phyloP scores from a whole-genome alignment of 2,113 vertebrate genomes.

The Thalassarche chlororhynchos region DNA sequence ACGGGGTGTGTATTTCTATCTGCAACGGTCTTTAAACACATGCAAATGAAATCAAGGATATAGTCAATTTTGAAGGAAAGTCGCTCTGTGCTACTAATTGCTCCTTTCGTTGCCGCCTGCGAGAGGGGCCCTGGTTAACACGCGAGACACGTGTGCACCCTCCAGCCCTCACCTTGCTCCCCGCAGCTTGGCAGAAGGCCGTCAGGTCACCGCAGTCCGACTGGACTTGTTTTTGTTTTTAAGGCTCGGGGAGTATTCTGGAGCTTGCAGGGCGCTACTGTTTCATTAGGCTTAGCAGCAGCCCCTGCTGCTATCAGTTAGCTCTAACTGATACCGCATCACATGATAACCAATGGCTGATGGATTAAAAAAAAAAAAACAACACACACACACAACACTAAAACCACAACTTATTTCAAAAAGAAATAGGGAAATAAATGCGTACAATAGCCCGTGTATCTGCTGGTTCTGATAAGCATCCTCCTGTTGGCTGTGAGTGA shows the following conservation, averaged over 20 bases:
- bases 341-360: conserved; percentile 7
- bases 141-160: neutral
- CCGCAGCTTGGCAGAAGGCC: neutral
- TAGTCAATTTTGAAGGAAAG: neutral
- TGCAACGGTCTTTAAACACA: neutral
- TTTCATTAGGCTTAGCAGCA: conserved; percentile 48
- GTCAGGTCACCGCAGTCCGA: neutral
- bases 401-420: conserved; percentile 67
- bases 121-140: neutral
- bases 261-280: neutral
- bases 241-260: neutral
- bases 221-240: conserved; percentile 38
- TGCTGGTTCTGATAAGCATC: conserved; percentile 87
- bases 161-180: conserved; percentile 3
- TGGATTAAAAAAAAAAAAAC: neutral
- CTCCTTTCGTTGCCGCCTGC: neutral
- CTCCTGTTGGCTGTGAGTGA: conserved; percentile 86
- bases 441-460: conserved; percentile 71
- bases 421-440: conserved; percentile 85
- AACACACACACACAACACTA: neutral
- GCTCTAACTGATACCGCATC: conserved; percentile 14
- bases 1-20: neutral
- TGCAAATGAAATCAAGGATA: conserved; percentile 45
- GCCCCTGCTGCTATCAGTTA: conserved; percentile 60
- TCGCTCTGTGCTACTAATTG: conserved; percentile 4